Evolutionary conservation across 1,140 invertebrate genomes (phyloP).

Genomic region (Stegodyphus dumicola): DNA sequence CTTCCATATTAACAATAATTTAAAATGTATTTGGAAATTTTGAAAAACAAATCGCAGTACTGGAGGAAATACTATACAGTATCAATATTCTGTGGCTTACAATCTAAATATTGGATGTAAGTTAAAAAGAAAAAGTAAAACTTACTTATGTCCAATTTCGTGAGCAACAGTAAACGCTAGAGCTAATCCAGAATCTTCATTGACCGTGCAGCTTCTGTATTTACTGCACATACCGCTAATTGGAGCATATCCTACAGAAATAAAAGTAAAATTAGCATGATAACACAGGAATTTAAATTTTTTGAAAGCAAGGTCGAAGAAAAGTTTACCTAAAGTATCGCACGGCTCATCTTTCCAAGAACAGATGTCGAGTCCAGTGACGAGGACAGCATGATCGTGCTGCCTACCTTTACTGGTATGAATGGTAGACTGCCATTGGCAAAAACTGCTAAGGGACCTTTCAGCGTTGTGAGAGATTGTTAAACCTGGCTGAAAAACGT

Average conservation of each 20-base stretch:
- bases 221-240: constrained; percentile 62
- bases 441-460: constrained; percentile 51
- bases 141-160: constrained; percentile 90
- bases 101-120: too few species aligned
- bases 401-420: constrained; percentile 40
- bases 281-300: not conserved
- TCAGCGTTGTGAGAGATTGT: constrained; percentile 63
- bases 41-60: too few species aligned
- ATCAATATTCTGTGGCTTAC: too few species aligned
- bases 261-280: not conserved
- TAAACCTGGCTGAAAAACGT: constrained; percentile 65
- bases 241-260: constrained; percentile 60
- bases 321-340: constrained; percentile 56
- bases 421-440: constrained; percentile 61
- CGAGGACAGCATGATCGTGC: constrained; percentile 60
- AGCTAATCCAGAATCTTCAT: constrained; percentile 90
- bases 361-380: constrained; percentile 60
- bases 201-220: constrained; percentile 84
- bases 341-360: constrained; percentile 61
- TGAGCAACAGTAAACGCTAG: constrained; percentile 91
- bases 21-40: too few species aligned
- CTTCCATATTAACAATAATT: too few species aligned
- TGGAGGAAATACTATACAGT: too few species aligned
- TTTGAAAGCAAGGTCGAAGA: too few species aligned
- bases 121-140: not conserved